phyloP scores from a whole-genome alignment of 2,113 vertebrate species.

The Rhadina sibilatrix region DNA sequence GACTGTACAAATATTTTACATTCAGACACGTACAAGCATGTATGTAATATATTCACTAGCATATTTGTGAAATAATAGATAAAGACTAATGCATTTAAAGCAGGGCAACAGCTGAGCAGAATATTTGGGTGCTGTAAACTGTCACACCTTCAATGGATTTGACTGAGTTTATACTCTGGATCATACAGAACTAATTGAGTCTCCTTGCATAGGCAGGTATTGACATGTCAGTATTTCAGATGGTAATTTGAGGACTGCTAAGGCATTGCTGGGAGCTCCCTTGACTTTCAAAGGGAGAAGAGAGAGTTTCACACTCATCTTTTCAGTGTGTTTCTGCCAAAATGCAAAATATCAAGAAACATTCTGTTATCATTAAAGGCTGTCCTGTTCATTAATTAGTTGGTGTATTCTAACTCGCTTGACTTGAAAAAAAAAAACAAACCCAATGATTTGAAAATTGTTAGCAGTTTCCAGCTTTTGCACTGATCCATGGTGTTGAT shows the following conservation, averaged over 20 bases:
- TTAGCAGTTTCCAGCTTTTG: not conserved
- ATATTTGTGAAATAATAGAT: not conserved
- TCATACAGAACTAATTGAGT: not conserved
- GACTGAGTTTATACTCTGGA: not conserved
- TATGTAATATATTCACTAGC: not conserved
- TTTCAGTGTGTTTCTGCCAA: not conserved
- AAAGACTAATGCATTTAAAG: not conserved
- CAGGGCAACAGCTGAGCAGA: too few species aligned
- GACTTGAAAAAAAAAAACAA: not conserved
- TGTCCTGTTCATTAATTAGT: not conserved
- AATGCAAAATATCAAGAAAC: not conserved
- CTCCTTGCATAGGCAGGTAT: not conserved
- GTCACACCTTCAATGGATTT: not conserved
- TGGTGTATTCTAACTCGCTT: not conserved
- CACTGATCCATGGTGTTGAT: not conserved
- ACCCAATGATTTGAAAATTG: not conserved
- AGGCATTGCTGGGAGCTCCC: not conserved
- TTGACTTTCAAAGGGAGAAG: not conserved
- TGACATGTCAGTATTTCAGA: not conserved
- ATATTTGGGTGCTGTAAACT: not conserved
- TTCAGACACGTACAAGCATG: not conserved
- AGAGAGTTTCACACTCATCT: not conserved
- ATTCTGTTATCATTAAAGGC: not conserved
- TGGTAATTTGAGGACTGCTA: not conserved
- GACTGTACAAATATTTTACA: fast-evolving